Conservation (phyloP, 2,113 vertebrate genomes). For the Mormoops blainvillei region DNA sequence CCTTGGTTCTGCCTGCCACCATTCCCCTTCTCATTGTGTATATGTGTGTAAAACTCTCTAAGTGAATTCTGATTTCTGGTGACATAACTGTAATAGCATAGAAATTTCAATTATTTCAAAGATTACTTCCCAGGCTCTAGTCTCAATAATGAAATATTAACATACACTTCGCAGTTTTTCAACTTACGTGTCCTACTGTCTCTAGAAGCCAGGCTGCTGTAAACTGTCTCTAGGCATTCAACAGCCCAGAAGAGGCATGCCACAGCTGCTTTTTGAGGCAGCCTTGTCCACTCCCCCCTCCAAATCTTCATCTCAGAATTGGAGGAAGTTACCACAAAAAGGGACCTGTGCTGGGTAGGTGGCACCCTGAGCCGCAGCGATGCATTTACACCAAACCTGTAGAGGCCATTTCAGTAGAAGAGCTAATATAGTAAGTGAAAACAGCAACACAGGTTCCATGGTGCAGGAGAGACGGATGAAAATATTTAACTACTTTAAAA, state of each 20-base stretch:
- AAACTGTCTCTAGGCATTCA: neutral
- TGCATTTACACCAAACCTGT: neutral
- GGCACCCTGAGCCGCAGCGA: neutral
- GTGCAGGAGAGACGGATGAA: neutral
- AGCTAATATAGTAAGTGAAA: neutral
- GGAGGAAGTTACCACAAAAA: neutral
- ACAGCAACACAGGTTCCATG: neutral
- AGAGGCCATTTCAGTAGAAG: neutral
- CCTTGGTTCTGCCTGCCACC: neutral
- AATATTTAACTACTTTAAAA: neutral
- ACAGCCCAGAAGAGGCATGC: neutral
- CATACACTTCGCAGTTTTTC: neutral
- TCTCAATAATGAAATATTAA: constrained; percentile 4
- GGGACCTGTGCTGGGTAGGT: neutral
- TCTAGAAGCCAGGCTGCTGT: neutral
- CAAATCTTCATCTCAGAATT: neutral
- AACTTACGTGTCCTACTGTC: neutral
- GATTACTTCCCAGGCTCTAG: neutral
- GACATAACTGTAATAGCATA: neutral
- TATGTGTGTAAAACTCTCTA: neutral
- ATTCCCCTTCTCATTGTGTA: neutral
- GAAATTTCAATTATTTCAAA: constrained; percentile 27
- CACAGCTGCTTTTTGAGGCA: neutral
- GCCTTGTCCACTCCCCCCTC: too few relatives aligned
- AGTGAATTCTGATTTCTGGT: neutral